Evolutionary conservation across 2,797 vertebrate genomes (phyloP), one percentile per base, ranked within the genome.

Genomic region (Typhlichthys subterraneus): DNA sequence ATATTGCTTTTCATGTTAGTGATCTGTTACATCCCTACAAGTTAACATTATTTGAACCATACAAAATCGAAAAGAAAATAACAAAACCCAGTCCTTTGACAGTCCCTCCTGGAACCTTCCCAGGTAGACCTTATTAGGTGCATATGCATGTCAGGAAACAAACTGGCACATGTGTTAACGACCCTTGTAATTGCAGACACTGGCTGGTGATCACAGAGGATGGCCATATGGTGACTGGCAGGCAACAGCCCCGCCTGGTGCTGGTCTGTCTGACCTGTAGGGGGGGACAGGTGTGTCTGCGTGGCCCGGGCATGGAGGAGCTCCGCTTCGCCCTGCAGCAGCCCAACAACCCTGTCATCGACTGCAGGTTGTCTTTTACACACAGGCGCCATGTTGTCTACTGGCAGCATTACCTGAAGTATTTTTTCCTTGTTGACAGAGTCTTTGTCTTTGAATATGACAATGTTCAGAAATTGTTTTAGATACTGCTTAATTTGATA

Each of bases 201-300:
- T 99, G 97, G 97, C 72, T 99, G 64, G 91, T 98, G 69, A 82
- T 94, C 61, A 93, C 91, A 0, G 95, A 96, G 63, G 94, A 95
- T 0, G 95, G 96, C 2, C 91, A 93, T 61, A 96, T 95, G 95
- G 92, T 97, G 58, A 98, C 98, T 0, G 97, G 89, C 47, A 87
- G 96, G 5, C 96, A 98, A 85, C 85, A 98, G 84, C 96, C 97
- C 0, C 92, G 92, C 0, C 89, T 99, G 0, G 95, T 98, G 42
- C 72, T 99, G 51, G 60, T 97, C 57, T 92, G 93, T 3, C 48
- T 95, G 49, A 79, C 62, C 57, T 82, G 54, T 2, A 85, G 93
- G 6, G 69, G 83, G 0, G 88, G 85, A 0, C 63, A 68, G 1
- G 46, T 95, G 12, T 52, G 69, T 68, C 81, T 99, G 49, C 92